Base-by-base conservation (phyloP, 2,888 invertebrate species). In the Aporophyla nigra region DNA sequence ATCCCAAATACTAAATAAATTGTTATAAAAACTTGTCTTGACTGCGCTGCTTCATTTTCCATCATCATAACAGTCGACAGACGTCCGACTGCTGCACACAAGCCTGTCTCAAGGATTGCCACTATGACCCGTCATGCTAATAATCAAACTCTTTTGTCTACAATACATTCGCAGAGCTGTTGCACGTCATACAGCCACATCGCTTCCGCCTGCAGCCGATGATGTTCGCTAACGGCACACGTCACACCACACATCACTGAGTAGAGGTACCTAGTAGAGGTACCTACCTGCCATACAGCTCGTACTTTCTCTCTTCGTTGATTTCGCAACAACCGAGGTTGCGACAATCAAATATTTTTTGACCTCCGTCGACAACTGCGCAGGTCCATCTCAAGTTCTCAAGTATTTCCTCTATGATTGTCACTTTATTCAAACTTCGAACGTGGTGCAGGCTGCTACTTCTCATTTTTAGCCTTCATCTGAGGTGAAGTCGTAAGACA, bases 271-370 rank as follows among this genome's bases (percentile, higher is more conserved):
- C n/a, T 46, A 79, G 9, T 46, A 43, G 59, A 54, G 43, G 27
- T 33, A 40, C 46, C n/a, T 46, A 79, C 77, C 51, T 71, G n/a
- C 61, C 61, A 73, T 24, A 19, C 6, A 80, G 74, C 46, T 51
- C 21, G 58, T 79, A 88, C 88, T 87, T 87, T 87, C 87, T 88
- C 87, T 84, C 59, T 43, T 74, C 65, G 54, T 14, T 14, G 9
- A 61, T 76, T 76, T 88, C 78, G 71, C 87, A 83, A 86, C 51
- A 43, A 19, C n/a, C 86, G 82, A 90, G 87, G 90, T 86, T 83
- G 77, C 80, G 72, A 68, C 82, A 83, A 71, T 78, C 87, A 89
- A 90, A 91, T 87, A 88, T 89, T 88, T 86, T 88, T 81, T 87
- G 86, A 88, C 88, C 89, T 88, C 85, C 71, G 67, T 51, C 71